Base-by-base conservation (phyloP, 1,140 invertebrate species). In the Monochamus saltuarius region DNA sequence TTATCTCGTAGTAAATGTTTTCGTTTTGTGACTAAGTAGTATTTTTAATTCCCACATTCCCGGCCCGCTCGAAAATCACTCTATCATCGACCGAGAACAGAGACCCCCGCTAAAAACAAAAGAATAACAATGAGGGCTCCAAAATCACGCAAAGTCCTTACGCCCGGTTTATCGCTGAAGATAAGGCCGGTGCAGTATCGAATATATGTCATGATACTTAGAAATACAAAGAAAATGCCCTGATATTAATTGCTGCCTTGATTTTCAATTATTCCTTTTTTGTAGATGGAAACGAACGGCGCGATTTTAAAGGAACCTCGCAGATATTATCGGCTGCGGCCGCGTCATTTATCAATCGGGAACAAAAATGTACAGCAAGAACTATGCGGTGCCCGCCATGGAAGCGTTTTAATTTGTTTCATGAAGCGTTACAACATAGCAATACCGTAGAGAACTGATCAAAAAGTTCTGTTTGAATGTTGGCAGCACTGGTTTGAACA, bases 121-220 rank as follows among this genome's bases (percentile, higher is more conserved):
- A 56, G 53, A 56, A 56, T 56, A 45, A 56, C 53, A 56, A 56
- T 56, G 53, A 56, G 53, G 37, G 42, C 16, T 45, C 53, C 53
- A 43, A 45, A 56, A 56, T 43, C 53, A 56, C 53, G 53, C 53
- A 22, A 56, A 56, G 43, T n/a, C 53, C 53, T 45, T 56, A 56
- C 45, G 43, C 53, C 17, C 22, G 40, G 43, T 56, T 56, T 56
- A 56, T 56, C 53, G 53, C 22, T 40, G 19, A 17, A 56, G 53
- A 56, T 56, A 56, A 56, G 40, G 16, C 19, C 39, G 29, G 40
- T 43, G 42, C 42, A 56, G 39, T 56, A 56, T 56, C 37, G 53
- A 56, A 56, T 56, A 56, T 56, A 35, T 56, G 53, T 56, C 53
- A 56, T 45, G 53, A 56, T 56, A 56, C 39, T 40, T 45, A 17